A percentile compares a stretch with the other conserved stretches of the same genome.
Evolutionary conservation across 2,888 invertebrate genomes (phyloP).

Genomic region (Cephus rjabovi): DNA sequence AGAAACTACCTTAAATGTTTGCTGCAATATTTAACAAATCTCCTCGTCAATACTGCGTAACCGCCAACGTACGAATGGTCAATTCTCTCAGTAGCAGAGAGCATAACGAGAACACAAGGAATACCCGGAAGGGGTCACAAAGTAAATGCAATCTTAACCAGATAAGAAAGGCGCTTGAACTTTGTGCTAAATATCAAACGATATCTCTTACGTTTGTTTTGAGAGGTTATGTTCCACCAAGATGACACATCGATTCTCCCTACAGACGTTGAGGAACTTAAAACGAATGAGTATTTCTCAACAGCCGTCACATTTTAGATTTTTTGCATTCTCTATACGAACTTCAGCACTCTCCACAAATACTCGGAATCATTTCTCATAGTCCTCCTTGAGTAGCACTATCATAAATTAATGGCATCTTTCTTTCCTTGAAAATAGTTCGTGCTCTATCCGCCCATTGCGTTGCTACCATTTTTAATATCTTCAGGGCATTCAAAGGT

Average conservation of each 20-base stretch:
- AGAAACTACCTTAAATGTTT: neutral
- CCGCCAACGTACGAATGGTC: neutral
- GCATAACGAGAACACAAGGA: neutral
- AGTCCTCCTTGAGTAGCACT: neutral
- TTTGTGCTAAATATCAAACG: constrained; percentile 29
- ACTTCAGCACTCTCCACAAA: neutral
- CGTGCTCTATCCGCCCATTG: neutral
- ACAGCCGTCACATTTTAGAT: neutral
- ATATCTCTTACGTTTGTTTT: constrained; percentile 28
- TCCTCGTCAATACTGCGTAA: neutral
- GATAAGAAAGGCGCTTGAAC: constrained; percentile 34
- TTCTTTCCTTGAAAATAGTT: neutral
- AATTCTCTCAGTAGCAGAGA: neutral
- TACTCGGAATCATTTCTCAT: neutral
- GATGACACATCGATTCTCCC: neutral
- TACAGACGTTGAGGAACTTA: neutral
- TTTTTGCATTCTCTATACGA: neutral
- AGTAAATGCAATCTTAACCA: constrained; percentile 25
- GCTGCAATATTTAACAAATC: neutral
- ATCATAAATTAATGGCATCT: neutral
- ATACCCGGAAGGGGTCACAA: constrained; percentile 37
- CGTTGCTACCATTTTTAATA: neutral
- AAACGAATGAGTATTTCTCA: neutral
- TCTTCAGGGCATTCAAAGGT: neutral
- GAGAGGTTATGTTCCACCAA: constrained; percentile 30